Evolutionary conservation across 23 tunicate species (phyloP), one percentile per base, ranked within the genome.

Genomic region (Pegea sp.): DNA sequence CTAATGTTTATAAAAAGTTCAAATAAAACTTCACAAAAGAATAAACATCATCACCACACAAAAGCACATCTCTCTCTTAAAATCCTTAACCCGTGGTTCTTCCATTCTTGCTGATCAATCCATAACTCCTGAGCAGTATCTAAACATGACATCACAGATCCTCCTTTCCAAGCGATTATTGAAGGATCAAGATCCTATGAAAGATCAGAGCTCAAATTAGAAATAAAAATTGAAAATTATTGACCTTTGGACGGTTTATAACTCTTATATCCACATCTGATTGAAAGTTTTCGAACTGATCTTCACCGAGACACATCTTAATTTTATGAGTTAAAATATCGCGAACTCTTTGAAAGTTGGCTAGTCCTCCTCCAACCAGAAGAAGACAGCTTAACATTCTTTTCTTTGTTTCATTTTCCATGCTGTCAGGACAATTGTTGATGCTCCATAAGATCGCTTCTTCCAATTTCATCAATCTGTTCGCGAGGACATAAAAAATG

Each of bases 381-480:
- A 77, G 53, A 52, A 77, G 69, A 44, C 90, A 69, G 22, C 60
- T 69, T 27, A 69, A 77, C 76, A 77, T 69, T 42, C 76, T 46
- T 16, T 71, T 26, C 31, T 69, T 77, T 23, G 69, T 38, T 62
- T 77, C 90, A 52, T 77, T 63, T 33, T 77, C 76, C 44, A 63
- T 58, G 1, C 76, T 69, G 21, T 43, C 56, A 3, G 76, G 76
- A 34, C 67, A 56, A 19, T 69, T 77, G 69, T 77, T 76, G 28
- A 77, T 69, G 52, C 76, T 69, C 90, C 90, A 77, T 2, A 69
- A 62, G 28, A 77, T 69, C 5, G 90, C 76, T 28, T 77, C 69
- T 38, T 77, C 75, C 22, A 77, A n/a, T 3, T 69, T 65, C 21
- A 67, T 11, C 4, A 66, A 42, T n/a, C n/a, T n/a, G n/a, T n/a